Conservation (phyloP, 2,797 vertebrate genomes). For the Brotula barbata region DNA sequence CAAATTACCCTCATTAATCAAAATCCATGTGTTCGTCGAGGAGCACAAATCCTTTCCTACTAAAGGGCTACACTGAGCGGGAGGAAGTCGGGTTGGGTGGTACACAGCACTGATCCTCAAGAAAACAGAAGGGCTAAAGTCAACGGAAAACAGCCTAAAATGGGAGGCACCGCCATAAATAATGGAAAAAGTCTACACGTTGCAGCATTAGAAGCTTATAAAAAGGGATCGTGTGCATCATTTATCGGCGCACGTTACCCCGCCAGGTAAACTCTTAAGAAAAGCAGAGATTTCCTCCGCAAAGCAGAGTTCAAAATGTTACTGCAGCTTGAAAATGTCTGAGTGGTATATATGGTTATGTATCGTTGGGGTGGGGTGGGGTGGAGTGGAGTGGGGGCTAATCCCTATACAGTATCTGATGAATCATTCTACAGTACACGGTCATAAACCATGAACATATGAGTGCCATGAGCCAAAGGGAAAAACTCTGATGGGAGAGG, state of each 20-base stretch:
- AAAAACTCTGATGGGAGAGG: conserved; percentile 52
- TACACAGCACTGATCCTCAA: too few relatives aligned
- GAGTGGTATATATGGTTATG: conserved; percentile 27
- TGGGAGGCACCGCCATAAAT: background rate
- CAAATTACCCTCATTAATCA: conserved; percentile 63
- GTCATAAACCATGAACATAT: conserved; percentile 62
- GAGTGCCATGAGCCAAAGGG: conserved; percentile 41
- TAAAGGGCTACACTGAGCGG: conserved; percentile 13
- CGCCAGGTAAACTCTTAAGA: conserved; percentile 1
- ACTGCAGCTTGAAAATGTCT: conserved; percentile 21
- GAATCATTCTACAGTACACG: conserved; percentile 56
- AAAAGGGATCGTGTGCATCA: background rate
- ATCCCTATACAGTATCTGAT: conserved; percentile 57
- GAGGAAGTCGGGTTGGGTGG: conserved; percentile 12
- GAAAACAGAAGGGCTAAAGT: too few relatives aligned
- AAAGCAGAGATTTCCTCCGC: conserved; percentile 13
- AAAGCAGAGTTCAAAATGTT: conserved; percentile 12
- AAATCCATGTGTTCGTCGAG: conserved; percentile 38
- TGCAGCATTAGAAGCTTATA: background rate
- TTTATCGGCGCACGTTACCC: background rate
- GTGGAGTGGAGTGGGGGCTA: too few relatives aligned
- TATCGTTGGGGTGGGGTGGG: conserved; percentile 14
- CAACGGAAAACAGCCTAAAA: conserved; percentile 1
- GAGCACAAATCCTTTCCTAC: conserved; percentile 33
- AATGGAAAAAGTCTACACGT: background rate